Evolutionary conservation across 53 echinoderm and acorn worm genomes (phyloP).

Genomic region (Arbacia lixula): DNA sequence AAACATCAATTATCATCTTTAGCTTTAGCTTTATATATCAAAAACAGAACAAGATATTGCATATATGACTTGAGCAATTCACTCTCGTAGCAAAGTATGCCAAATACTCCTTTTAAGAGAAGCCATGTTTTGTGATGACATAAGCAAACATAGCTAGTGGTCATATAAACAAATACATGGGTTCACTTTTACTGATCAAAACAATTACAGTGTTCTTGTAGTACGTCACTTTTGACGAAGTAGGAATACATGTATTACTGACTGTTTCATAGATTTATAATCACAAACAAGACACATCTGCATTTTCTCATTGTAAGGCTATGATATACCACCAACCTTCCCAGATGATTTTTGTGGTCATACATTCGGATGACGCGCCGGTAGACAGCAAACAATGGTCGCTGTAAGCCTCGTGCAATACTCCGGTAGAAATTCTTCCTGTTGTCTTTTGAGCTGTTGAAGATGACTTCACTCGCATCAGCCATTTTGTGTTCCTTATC

Average conservation of each 20-base stretch:
- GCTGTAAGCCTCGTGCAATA: slow-evolving; percentile 85
- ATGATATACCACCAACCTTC: slow-evolving; percentile 62
- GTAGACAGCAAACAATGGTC: slow-evolving; percentile 94
- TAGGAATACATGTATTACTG: not conserved
- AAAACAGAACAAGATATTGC: no score
- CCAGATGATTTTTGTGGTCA: slow-evolving; percentile 93
- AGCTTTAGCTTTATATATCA: no score
- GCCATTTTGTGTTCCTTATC: slow-evolving; percentile 67
- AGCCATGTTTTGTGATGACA: no score
- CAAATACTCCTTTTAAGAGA: no score
- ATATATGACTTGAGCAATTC: no score
- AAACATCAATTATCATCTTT: no score
- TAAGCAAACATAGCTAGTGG: no score
- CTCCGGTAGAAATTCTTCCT: slow-evolving; percentile 93
- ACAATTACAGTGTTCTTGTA: no score
- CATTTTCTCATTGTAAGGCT: not conserved
- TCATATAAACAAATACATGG: no score
- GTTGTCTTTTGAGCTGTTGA: slow-evolving; percentile 87
- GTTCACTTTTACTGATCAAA: no score
- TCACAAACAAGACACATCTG: not conserved
- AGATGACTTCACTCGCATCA: slow-evolving; percentile 85
- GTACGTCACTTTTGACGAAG: no score
- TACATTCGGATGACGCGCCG: slow-evolving; percentile 93
- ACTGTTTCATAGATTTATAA: not conserved
- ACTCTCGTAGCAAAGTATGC: no score